phyloP scores from a whole-genome alignment of 2,113 vertebrate species.

The Ailuropoda melanoleuca region DNA sequence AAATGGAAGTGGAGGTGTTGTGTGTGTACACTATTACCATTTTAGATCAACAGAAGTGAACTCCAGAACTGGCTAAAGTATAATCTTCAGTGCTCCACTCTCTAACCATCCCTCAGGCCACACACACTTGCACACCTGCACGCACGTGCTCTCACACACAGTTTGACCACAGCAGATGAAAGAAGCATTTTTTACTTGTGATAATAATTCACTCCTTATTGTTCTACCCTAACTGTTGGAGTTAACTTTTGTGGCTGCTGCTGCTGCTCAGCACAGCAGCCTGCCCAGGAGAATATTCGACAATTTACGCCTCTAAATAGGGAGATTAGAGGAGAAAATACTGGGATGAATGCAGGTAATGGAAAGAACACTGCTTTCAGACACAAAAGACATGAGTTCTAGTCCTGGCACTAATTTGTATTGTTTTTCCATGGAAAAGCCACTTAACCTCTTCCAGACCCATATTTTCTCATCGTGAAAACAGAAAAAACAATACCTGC shows the following conservation, averaged over 20 bases:
- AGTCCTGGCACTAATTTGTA: neutral
- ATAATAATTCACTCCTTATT: neutral
- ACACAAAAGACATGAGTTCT: neutral
- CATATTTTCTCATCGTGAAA: slow-evolving; percentile 38
- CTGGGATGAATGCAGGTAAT: neutral
- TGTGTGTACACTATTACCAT: neutral
- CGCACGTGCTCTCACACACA: neutral
- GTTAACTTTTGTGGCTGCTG: neutral
- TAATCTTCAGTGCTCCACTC: neutral
- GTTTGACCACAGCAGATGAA: neutral
- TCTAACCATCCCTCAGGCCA: neutral
- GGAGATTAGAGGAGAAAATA: neutral
- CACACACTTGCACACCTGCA: neutral
- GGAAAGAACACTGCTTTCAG: neutral
- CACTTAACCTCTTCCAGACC: neutral
- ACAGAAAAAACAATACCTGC: neutral
- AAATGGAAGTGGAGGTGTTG: neutral
- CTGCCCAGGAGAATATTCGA: neutral
- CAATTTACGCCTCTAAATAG: neutral
- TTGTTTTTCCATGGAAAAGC: neutral
- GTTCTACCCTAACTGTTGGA: neutral
- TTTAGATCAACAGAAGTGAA: neutral
- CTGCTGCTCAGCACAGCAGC: neutral
- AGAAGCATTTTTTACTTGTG: neutral
- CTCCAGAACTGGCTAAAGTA: neutral